Conservation (phyloP, 2,113 vertebrate genomes). For the Rafetus swinhoei region DNA sequence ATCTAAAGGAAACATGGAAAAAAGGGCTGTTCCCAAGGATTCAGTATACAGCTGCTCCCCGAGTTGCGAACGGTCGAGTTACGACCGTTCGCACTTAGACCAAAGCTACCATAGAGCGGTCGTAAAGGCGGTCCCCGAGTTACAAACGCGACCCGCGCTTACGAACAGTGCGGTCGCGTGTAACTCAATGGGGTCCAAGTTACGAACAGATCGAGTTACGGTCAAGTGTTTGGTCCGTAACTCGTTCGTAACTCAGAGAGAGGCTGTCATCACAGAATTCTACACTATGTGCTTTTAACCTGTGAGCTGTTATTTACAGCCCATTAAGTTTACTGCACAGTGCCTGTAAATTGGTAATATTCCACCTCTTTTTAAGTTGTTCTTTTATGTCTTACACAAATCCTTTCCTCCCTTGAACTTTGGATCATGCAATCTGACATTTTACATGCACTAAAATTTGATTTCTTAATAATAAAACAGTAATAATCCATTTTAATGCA, state of each 20-base stretch:
- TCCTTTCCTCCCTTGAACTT: not conserved
- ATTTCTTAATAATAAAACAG: not conserved
- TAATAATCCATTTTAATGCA: not conserved
- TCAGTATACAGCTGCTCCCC: not conserved
- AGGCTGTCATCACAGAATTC: not conserved
- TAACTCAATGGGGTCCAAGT: too few species aligned
- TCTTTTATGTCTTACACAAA: not conserved
- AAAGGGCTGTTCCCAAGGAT: not conserved
- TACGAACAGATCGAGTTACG: too few species aligned
- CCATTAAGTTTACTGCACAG: not conserved
- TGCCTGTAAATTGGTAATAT: not conserved
- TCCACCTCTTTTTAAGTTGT: not conserved
- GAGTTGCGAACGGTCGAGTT: too few species aligned
- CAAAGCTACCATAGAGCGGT: too few species aligned
- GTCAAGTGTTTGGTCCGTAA: too few species aligned
- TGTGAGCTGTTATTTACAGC: not conserved
- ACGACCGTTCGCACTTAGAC: too few species aligned
- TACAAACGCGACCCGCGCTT: too few species aligned
- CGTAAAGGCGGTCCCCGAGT: too few species aligned
- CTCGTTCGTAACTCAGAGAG: too few species aligned
- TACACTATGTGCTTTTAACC: not conserved
- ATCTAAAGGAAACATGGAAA: not conserved
- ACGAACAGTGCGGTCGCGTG: too few species aligned
- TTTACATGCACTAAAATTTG: not conserved
- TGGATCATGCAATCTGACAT: not conserved